phyloP scores from a whole-genome alignment of 1,140 invertebrate species.

The Eurytemora carolleeae region DNA sequence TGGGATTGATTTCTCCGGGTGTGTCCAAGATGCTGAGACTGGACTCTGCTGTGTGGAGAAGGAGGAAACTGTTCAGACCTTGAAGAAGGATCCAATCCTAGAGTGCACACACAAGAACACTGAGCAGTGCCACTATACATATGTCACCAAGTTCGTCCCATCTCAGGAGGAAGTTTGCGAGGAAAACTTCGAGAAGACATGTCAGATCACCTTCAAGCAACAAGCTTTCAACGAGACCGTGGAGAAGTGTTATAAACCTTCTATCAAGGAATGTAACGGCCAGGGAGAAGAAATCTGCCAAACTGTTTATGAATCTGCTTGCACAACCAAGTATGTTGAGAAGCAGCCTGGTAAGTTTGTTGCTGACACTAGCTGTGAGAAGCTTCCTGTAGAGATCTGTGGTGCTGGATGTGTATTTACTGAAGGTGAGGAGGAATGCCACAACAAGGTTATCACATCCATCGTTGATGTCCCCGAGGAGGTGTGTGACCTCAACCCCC shows the following conservation, averaged over 20 bases:
- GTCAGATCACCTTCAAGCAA: slow-evolving; percentile 8
- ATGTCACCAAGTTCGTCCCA: slow-evolving; percentile 6
- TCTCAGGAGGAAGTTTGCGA: not conserved
- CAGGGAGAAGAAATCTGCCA: not conserved
- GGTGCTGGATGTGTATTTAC: too few species aligned
- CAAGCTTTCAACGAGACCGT: not conserved
- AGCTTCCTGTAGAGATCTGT: not conserved
- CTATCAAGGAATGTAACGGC: slow-evolving; percentile 1
- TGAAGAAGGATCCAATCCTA: slow-evolving; percentile 9
- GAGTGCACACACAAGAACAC: too few species aligned
- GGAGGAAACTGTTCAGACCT: not conserved
- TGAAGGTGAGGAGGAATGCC: slow-evolving; percentile 5
- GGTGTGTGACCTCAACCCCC: slow-evolving; percentile 10
- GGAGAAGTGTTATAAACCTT: not conserved
- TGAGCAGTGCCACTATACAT: too few species aligned
- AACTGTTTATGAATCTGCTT: slow-evolving; percentile 8
- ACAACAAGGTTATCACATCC: slow-evolving; percentile 8
- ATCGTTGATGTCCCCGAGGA: too few species aligned
- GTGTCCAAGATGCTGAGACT: slow-evolving; percentile 1
- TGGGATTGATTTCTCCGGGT: slow-evolving; percentile 5
- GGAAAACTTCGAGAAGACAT: slow-evolving; percentile 6
- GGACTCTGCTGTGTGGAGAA: slow-evolving; percentile 1
- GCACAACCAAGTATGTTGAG: slow-evolving; percentile 2
- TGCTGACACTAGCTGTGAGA: not conserved
- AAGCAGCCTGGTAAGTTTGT: not conserved